Conservation (phyloP, 2,888 invertebrate genomes). For the Ariolimax columbianus region DNA sequence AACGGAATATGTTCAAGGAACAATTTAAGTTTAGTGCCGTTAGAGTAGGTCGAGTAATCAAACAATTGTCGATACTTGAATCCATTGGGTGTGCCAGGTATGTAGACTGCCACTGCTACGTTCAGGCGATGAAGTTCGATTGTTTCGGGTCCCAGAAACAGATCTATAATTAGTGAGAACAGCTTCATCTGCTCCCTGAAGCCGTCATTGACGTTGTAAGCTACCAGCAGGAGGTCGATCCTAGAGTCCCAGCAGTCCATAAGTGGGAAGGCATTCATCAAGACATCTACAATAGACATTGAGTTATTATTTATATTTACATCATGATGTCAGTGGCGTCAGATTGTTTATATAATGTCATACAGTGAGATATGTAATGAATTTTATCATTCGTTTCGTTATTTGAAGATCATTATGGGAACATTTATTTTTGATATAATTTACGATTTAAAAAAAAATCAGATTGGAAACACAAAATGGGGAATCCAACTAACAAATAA, state of each 20-base stretch:
- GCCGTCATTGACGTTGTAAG: not conserved
- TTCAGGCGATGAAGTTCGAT: not conserved
- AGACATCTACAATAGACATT: not conserved
- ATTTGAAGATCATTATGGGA: too few species aligned
- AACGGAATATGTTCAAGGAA: not conserved
- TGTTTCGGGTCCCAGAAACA: not conserved
- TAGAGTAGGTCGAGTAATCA: not conserved
- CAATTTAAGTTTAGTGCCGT: not conserved
- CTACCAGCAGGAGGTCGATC: not conserved
- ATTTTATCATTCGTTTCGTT: too few species aligned
- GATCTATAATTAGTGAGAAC: constrained; percentile 21
- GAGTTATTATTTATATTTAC: not conserved
- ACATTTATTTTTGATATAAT: too few species aligned
- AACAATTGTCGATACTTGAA: not conserved
- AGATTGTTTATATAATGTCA: too few species aligned
- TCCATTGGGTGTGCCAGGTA: not conserved
- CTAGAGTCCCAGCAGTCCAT: not conserved
- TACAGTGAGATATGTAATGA: too few species aligned
- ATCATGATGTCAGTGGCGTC: not conserved
- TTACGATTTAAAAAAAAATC: too few species aligned
- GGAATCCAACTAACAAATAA: too few species aligned
- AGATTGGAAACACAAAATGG: too few species aligned
- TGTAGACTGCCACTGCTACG: not conserved
- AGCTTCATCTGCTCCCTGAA: not conserved
- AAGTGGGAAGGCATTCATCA: not conserved